These are phyloP conservation scores for Candoia aspera DNA, from an alignment of 2,113 vertebrate species.

Conservation along the genomic window DNA sequence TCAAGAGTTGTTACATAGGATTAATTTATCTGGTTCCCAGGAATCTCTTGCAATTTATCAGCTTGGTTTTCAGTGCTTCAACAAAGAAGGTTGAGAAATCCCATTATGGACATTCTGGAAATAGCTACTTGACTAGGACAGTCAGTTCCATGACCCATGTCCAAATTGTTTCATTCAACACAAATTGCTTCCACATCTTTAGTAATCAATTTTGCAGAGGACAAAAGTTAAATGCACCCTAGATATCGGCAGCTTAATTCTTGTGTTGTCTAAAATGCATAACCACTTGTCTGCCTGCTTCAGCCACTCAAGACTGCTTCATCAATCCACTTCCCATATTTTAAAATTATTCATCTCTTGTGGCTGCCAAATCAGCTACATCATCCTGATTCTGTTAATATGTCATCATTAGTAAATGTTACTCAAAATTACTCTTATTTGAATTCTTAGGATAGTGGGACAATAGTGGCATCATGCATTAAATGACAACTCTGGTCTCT, in stretches of 20 bases:
- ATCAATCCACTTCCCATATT: conserved; percentile 5
- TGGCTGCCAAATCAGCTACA: conserved; percentile 8
- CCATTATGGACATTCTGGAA: conserved; percentile 40
- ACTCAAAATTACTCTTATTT: neutral
- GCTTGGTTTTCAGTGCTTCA: conserved; percentile 8
- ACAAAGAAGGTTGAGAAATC: conserved; percentile 41
- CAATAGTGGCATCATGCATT: neutral
- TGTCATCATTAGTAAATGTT: neutral
- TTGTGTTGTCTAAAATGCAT: conserved; percentile 33
- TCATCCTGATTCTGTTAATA: conserved; percentile 1
- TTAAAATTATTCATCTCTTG: neutral
- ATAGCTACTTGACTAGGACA: conserved; percentile 41
- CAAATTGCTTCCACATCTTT: conserved; percentile 55
- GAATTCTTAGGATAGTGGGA: neutral
- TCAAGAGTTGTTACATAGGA: neutral
- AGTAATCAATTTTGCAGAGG: conserved; percentile 51
- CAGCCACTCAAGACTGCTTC: neutral
- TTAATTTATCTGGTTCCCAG: neutral
- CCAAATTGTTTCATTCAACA: conserved; percentile 55
- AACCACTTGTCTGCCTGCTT: conserved; percentile 32
- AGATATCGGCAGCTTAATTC: conserved; percentile 41
- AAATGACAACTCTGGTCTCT: neutral
- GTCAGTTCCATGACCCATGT: conserved; percentile 47
- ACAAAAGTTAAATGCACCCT: conserved; percentile 40
- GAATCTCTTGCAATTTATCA: neutral